Evolutionary conservation across 1,140 invertebrate genomes (phyloP), one percentile per base, ranked within the genome.

Genomic region (Fopius arisanus): DNA sequence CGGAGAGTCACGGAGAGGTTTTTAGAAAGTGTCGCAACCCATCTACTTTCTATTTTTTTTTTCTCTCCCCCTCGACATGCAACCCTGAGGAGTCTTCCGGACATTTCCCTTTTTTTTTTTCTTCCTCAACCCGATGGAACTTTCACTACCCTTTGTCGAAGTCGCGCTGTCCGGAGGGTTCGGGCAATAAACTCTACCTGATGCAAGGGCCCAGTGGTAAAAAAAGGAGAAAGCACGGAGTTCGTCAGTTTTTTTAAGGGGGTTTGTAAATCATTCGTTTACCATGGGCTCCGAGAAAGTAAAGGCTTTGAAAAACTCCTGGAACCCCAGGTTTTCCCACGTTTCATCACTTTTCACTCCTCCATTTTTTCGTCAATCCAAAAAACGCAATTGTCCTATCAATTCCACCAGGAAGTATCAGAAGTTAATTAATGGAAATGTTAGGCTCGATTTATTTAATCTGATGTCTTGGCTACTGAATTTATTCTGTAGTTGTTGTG

Each of bases 61-160:
- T 59, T 19, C 2, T 65, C 33, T 31, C 33, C 4, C 23, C 31
- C 43, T 40, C 26, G 59, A 65, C 23, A 37, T 37, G 40, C 54
- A 70, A 33, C 69, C 69, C 67, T 69, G 21, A 43, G 29, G 29
- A 63, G 67, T 74, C 70, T 76, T 74, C 76, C 75, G 70, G 63
- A 19, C 68, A 71, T 72, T 65, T 59, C 73, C 40, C 72, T 68
- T 76, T 79, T 70, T 76, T 79, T 70, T 76, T 70, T 78, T 76
- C 40, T 72, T 65, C 74, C 54, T 75, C 70, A 59, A 54, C 66
- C 54, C 48, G 19, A 69, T 68, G 69, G 59, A 75, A 82, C 84
- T 86, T 87, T 87, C 83, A 81, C 80, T 65, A 83, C 81, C 81
- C 81, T 86, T 87, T 85, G 84, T 85, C 73, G 69, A 40, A 21